Percentiles rank a stretch among this genome's conserved stretches.
Evolutionary conservation across 2,113 vertebrate genomes (phyloP).

Genomic region (Alethe diademata): DNA sequence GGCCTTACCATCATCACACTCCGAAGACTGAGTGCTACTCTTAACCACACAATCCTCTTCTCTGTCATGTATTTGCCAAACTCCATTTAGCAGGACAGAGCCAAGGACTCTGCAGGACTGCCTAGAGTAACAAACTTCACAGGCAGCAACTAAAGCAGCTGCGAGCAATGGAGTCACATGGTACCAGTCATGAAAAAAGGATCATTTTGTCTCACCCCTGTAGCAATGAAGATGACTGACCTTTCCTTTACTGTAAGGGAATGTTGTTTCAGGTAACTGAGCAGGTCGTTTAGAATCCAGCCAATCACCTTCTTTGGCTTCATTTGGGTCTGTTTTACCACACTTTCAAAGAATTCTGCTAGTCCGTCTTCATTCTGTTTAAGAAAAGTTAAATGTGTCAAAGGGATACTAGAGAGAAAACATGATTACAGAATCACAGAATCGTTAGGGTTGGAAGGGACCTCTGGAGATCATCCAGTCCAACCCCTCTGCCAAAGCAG

Average conservation of each 20-base stretch:
- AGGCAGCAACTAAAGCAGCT: not conserved
- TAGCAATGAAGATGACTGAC: constrained; percentile 71
- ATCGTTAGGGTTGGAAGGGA: not conserved
- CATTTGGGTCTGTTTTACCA: constrained; percentile 80
- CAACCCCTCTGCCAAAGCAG: not conserved
- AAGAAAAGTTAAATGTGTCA: not conserved
- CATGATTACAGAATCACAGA: not conserved
- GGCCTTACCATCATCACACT: not conserved
- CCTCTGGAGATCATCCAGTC: not conserved
- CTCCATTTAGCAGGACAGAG: not conserved
- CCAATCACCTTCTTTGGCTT: constrained; percentile 89
- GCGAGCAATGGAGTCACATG: fast-evolving
- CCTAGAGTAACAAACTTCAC: not conserved
- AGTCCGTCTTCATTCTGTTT: constrained; percentile 91
- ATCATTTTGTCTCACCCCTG: not conserved
- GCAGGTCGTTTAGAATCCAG: constrained; percentile 88
- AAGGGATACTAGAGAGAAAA: not conserved
- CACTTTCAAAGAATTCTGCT: constrained; percentile 87
- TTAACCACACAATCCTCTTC: not conserved
- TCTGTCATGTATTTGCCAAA: not conserved
- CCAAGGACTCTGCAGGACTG: not conserved
- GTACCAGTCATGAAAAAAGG: not conserved
- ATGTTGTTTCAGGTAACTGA: constrained; percentile 84
- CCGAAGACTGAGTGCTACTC: not conserved
- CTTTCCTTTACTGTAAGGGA: constrained; percentile 85